A percentile compares a stretch with the other conserved stretches of the same genome.
phyloP scores from a whole-genome alignment of 2,888 invertebrate species.

The Cheilosia pagana region DNA sequence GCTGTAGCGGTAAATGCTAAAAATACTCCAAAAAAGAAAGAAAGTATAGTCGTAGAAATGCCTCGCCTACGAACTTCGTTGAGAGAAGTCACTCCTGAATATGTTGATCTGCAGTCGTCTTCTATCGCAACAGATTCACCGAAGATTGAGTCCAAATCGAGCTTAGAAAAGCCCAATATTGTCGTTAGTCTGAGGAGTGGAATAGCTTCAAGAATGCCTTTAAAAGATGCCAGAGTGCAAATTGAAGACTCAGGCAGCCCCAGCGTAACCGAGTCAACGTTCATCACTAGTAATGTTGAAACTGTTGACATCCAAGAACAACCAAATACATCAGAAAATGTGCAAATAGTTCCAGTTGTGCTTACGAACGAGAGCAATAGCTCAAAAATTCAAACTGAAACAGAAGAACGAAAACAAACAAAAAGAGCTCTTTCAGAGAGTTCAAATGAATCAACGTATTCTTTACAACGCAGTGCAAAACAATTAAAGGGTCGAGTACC shows the following conservation, averaged over 20 bases:
- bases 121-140: background rate
- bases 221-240: background rate
- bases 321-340: background rate
- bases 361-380: background rate
- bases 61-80: background rate
- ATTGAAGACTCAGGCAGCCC: background rate
- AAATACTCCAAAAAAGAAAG: background rate
- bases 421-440: slow-evolving; percentile 42
- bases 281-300: background rate
- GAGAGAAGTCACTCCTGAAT: background rate
- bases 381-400: background rate
- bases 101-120: background rate
- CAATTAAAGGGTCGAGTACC: slow-evolving; percentile 32
- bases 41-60: background rate
- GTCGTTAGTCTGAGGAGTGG: background rate
- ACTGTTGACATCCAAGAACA: background rate
- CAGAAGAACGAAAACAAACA: background rate
- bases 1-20: background rate
- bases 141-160: background rate
- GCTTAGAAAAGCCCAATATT: background rate
- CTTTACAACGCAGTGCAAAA: slow-evolving; percentile 1
- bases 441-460: slow-evolving; percentile 22
- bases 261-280: background rate
- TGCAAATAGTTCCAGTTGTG: background rate
- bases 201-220: background rate